phyloP scores from a whole-genome alignment of 2,113 vertebrate genomes.

The Mobula birostris region DNA sequence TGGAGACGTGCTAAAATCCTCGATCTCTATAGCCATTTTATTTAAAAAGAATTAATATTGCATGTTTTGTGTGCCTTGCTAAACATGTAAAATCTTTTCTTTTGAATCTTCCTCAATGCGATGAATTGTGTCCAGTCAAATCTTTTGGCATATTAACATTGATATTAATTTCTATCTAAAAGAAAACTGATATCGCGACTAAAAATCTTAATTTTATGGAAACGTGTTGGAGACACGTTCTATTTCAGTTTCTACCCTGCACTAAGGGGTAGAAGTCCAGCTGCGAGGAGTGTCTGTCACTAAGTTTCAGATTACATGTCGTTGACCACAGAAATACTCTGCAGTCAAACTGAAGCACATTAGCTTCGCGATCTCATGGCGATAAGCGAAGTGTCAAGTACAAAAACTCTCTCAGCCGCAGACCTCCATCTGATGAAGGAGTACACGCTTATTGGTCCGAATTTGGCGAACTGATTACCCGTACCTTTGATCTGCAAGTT shows the following conservation, averaged over 20 bases:
- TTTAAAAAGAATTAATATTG: neutral
- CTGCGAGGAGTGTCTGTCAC: slow-evolving; percentile 20
- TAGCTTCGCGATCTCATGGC: slow-evolving; percentile 17
- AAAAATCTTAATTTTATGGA: neutral
- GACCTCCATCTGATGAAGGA: neutral
- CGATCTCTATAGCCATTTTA: neutral
- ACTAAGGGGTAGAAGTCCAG: neutral
- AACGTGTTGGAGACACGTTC: neutral
- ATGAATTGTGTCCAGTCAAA: neutral
- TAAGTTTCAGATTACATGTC: slow-evolving; percentile 32
- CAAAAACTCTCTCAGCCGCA: slow-evolving; percentile 32
- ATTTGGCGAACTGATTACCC: slow-evolving; percentile 15
- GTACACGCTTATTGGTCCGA: neutral
- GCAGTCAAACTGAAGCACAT: slow-evolving; percentile 24
- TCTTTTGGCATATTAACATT: neutral
- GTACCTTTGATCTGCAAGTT: slow-evolving; percentile 30
- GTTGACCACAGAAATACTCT: slow-evolving; percentile 33
- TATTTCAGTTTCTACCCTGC: neutral
- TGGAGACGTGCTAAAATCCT: neutral
- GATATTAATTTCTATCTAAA: neutral
- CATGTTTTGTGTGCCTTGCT: neutral
- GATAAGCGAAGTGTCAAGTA: slow-evolving; percentile 36
- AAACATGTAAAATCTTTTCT: neutral
- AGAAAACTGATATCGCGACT: neutral
- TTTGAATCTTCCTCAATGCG: neutral